A percentile compares a stretch with the other conserved stretches of the same genome.
phyloP scores from a whole-genome alignment of 2,888 invertebrate genomes.

The Seira musarum region DNA sequence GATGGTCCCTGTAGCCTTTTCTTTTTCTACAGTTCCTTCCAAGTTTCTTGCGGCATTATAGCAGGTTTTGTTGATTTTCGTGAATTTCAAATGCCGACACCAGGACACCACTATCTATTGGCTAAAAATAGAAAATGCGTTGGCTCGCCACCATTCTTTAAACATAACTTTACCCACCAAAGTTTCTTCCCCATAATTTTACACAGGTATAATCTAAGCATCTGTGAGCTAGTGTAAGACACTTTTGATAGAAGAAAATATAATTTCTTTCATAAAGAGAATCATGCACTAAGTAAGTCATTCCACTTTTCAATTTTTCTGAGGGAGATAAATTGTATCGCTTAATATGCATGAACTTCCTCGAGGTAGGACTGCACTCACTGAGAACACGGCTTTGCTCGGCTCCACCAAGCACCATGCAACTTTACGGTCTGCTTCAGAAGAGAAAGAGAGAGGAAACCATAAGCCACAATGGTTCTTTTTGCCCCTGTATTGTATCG shows the following conservation, averaged over 20 bases:
- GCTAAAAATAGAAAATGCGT: too few relatives aligned
- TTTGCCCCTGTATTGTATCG: not conserved
- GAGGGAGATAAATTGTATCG: not conserved
- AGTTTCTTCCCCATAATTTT: too few relatives aligned
- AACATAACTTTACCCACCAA: too few relatives aligned
- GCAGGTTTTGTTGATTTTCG: too few relatives aligned
- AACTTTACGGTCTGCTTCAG: not conserved
- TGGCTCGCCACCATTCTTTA: too few relatives aligned
- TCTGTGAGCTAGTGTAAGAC: too few relatives aligned
- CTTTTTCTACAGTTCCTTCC: not conserved
- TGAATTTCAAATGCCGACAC: too few relatives aligned
- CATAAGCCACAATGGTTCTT: not conserved
- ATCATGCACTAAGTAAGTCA: conserved; percentile 2
- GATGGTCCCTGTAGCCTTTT: conserved; percentile 6
- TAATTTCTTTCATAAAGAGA: not conserved
- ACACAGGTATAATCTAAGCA: too few relatives aligned
- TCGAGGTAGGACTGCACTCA: not conserved
- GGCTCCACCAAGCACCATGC: not conserved
- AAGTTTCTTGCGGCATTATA: not conserved
- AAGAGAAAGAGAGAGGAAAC: not conserved
- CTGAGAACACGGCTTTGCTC: not conserved
- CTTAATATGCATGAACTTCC: conserved; percentile 5
- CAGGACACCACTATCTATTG: too few relatives aligned
- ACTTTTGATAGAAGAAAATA: not conserved
- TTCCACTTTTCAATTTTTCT: conserved; percentile 10